Base-by-base conservation (phyloP, 2,797 vertebrate genomes). In the Astyanax mexicanus region DNA sequence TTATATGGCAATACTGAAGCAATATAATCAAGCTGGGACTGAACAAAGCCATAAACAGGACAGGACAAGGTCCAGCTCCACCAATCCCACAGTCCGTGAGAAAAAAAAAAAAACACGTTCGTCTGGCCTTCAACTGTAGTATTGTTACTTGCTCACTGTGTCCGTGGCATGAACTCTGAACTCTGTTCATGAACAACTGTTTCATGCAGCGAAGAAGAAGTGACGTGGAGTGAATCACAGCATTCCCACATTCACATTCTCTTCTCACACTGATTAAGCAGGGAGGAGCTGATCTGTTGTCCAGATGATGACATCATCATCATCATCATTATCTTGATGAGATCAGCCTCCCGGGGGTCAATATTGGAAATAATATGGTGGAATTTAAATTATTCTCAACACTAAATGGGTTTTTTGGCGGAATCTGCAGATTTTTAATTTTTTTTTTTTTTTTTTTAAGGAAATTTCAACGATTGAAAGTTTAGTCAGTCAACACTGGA, bases 1-100 rank as follows among this genome's bases (percentile, higher is more conserved):
- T 25, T 84, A 84, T 85, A 77, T 90, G 91, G 89, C 90, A 92
- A 92, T 93, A 94, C 87, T 87, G 86, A 93, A 93, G 93, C 93
- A 93, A 94, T 94, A 94, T 89, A 87, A 89, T 77, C 66, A 66
- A 67, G 71, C 80, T 81, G 70, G 58, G 80, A 79, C 64, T 77
- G 57, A 49, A 68, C 69, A 74, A 82, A 85, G 81, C 83, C 83
- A 85, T 81, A 80, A 32, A 55, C 37, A 25, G 72, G 58, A 55
- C 37, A 25, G 72, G 58, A 75, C 68, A 40, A 37, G 42, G 57
- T 74, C 62, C 69, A 69, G 32, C 47, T 68, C 44, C n/a, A 68
- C 88, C 90, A 83, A 66, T 65, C 44, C 27, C 29, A 44, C 58
- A 69, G 17, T 54, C 38, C 47, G 21, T 60, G n/a, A 75, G 44